These are phyloP conservation scores for Alexandromys fortis DNA, from an alignment of 2,113 vertebrate genomes.

Conservation along the genomic window DNA sequence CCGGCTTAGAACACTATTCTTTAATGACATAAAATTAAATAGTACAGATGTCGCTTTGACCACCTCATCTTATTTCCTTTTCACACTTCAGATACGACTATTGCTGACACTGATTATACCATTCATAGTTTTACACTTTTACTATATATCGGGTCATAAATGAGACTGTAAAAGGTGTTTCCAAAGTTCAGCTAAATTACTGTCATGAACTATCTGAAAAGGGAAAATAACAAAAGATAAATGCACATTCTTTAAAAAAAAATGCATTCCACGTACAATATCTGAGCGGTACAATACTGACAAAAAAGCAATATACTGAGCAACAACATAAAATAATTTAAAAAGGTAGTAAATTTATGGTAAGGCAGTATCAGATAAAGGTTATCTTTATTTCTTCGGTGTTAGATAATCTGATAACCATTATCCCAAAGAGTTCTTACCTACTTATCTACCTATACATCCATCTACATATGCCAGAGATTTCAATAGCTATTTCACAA, in stretches of 20 bases:
- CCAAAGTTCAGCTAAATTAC: not conserved
- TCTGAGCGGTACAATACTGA: not conserved
- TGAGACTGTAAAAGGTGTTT: not conserved
- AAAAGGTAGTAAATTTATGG: conserved; percentile 20
- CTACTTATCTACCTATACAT: not conserved
- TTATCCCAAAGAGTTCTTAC: not conserved
- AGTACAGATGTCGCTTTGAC: not conserved
- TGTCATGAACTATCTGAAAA: conserved; percentile 17
- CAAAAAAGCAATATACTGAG: not conserved
- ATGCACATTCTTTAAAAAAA: not conserved
- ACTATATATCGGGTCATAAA: not conserved
- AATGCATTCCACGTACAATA: not conserved
- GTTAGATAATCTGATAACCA: not conserved
- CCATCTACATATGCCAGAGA: not conserved
- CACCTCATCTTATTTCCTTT: not conserved
- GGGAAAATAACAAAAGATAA: not conserved
- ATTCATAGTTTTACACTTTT: not conserved
- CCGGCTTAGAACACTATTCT: not conserved
- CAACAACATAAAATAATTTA: not conserved
- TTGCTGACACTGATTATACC: not conserved
- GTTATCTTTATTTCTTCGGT: not conserved
- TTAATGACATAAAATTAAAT: conserved; percentile 3
- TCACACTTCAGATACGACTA: not conserved
- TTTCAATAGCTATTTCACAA: not conserved
- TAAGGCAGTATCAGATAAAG: not conserved